Evolutionary conservation across 2,888 invertebrate genomes (phyloP).

Genomic region (Drosophila cyrtoloma): DNA sequence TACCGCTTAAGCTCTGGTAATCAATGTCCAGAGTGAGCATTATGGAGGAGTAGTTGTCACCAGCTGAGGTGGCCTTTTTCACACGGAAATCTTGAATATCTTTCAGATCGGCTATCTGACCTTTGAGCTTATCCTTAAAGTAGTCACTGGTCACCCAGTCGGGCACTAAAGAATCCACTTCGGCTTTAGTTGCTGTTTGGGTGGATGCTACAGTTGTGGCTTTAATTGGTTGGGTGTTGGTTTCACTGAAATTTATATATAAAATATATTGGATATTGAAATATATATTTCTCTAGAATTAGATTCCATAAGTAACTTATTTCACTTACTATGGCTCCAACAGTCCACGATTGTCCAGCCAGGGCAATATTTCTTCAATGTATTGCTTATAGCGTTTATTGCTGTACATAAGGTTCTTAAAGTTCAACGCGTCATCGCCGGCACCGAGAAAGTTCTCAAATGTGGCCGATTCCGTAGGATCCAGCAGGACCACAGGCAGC

Average conservation of each 20-base stretch:
- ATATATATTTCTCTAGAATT: not conserved
- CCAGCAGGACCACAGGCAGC: constrained; percentile 76
- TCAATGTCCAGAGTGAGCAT: constrained; percentile 64
- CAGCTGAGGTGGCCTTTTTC: constrained; percentile 58
- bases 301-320: not conserved
- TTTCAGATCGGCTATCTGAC: constrained; percentile 46
- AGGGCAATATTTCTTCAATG: constrained; percentile 76
- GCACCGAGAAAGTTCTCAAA: constrained; percentile 74
- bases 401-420: constrained; percentile 68
- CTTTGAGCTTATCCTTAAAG: constrained; percentile 57
- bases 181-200: not conserved
- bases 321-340: constrained; percentile 65
- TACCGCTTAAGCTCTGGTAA: constrained; percentile 20
- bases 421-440: constrained; percentile 32
- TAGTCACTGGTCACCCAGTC: constrained; percentile 60
- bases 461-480: constrained; percentile 74
- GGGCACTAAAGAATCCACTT: constrained; percentile 34
- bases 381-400: constrained; percentile 73
- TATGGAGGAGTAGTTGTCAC: constrained; percentile 74
- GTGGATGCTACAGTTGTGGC: not conserved
- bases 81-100: constrained; percentile 55
- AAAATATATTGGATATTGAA: not conserved
- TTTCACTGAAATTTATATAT: constrained; percentile 19
- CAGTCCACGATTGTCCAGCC: constrained; percentile 80
- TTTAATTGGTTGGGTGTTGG: not conserved